Evolutionary conservation across 2,888 invertebrate genomes (phyloP).

Genomic region (Athalia circularis): DNA sequence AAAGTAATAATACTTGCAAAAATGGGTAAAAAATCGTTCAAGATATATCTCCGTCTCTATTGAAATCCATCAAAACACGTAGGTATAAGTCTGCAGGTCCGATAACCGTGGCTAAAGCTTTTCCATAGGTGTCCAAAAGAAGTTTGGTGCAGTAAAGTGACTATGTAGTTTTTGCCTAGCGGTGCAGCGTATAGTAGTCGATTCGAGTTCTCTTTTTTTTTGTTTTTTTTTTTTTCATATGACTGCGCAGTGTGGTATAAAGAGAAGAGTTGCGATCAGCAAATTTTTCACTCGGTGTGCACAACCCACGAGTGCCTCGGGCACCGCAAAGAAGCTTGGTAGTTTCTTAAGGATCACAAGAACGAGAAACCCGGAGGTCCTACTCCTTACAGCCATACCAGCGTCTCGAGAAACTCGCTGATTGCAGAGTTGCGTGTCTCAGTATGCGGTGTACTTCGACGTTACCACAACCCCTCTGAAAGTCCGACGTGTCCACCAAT

Average conservation of each 20-base stretch:
- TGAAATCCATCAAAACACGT: not conserved
- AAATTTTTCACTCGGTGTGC: slow-evolving; percentile 29
- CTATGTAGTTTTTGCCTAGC: slow-evolving; percentile 16
- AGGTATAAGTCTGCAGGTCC: not conserved
- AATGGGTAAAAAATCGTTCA: no score
- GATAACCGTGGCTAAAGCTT: slow-evolving; percentile 36
- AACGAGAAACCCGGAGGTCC: slow-evolving; percentile 16
- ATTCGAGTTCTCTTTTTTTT: not conserved
- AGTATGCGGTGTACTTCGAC: slow-evolving; percentile 17
- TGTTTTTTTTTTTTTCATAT: not conserved
- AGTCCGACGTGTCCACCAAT: not conserved
- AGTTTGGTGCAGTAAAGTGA: slow-evolving; percentile 18
- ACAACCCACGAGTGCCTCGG: slow-evolving; percentile 26
- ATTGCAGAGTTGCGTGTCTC: slow-evolving; percentile 41
- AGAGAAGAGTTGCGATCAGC: slow-evolving; percentile 27
- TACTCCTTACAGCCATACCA: not conserved
- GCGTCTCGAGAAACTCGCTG: slow-evolving; percentile 18
- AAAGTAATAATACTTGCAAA: no score
- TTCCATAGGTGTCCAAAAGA: slow-evolving; percentile 20
- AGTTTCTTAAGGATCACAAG: slow-evolving; percentile 10
- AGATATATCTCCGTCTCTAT: not conserved
- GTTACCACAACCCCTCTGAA: not conserved
- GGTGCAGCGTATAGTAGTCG: not conserved
- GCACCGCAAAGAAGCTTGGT: slow-evolving; percentile 15
- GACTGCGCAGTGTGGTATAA: not conserved